These are phyloP conservation scores for Lamellibrachia satsuma DNA, from an alignment of 2,888 invertebrate genomes.

Conservation along the genomic window DNA sequence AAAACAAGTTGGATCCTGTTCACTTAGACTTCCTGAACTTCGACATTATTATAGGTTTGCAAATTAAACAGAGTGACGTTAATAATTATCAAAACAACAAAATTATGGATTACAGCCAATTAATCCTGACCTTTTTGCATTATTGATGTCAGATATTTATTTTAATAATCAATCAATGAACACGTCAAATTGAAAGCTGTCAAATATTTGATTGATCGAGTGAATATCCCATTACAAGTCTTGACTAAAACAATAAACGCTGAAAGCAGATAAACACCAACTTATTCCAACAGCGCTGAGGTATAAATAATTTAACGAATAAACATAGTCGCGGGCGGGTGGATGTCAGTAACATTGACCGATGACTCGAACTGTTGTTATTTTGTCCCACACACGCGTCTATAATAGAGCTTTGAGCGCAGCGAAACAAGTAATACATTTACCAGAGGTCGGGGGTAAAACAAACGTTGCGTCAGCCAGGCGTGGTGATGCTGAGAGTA, in stretches of 20 bases:
- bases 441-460: background rate
- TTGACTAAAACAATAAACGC: slow-evolving; percentile 3
- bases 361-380: background rate
- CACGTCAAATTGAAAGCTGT: background rate
- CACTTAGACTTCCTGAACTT: background rate
- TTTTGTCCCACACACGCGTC: background rate
- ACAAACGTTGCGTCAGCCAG: background rate
- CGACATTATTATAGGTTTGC: background rate
- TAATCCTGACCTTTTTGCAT: background rate
- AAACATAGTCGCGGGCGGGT: background rate
- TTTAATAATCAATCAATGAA: background rate
- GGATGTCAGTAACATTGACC: background rate
- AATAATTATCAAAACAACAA: background rate
- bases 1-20: too few relatives aligned
- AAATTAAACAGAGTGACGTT: background rate
- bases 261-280: slow-evolving; percentile 7
- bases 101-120: background rate
- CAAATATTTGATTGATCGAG: background rate
- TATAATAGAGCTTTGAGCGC: background rate
- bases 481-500: background rate
- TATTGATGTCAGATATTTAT: slow-evolving; percentile 12
- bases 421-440: background rate
- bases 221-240: background rate
- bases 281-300: background rate
- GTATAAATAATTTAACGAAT: slow-evolving; percentile 4